phyloP scores from a whole-genome alignment of 2,888 invertebrate genomes.

The Anaspis maculata region DNA sequence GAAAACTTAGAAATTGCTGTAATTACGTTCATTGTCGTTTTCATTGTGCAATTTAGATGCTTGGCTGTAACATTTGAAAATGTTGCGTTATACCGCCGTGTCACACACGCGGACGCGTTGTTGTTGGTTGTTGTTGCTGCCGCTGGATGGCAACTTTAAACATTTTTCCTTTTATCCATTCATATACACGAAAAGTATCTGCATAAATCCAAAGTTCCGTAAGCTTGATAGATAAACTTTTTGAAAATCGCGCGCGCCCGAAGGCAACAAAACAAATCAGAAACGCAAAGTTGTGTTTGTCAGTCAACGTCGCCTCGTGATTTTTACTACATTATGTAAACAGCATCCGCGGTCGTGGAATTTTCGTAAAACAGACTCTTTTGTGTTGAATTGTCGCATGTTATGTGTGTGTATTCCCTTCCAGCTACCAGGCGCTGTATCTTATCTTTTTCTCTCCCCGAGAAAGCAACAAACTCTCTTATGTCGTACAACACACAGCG shows the following conservation, averaged over 20 bases:
- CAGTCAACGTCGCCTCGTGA: no score
- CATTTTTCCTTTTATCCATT: conserved; percentile 10
- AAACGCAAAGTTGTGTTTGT: no score
- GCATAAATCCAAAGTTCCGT: conserved; percentile 11
- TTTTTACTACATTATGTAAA: no score
- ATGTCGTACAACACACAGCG: no score
- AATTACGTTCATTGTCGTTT: conserved; percentile 23
- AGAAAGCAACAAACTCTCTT: conserved; percentile 10
- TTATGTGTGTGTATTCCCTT: no score
- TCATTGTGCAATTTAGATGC: conserved; percentile 21
- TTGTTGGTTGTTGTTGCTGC: conserved; percentile 1
- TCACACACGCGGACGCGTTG: no score
- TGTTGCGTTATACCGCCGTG: no score
- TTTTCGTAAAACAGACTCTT: conserved; percentile 25
- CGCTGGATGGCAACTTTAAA: conserved; percentile 1
- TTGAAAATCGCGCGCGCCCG: no score
- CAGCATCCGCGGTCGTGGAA: conserved; percentile 10
- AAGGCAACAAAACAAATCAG: no score
- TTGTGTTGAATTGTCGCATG: conserved; percentile 19
- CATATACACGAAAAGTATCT: conserved; percentile 11
- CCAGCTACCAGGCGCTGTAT: no score
- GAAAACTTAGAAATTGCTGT: no score
- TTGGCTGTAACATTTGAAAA: conserved; percentile 14
- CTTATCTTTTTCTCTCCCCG: conserved; percentile 16
- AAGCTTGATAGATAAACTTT: no score